These are phyloP conservation scores for Plectrocnemia conspersa DNA, from an alignment of 1,140 invertebrate genomes.

Conservation along the genomic window DNA sequence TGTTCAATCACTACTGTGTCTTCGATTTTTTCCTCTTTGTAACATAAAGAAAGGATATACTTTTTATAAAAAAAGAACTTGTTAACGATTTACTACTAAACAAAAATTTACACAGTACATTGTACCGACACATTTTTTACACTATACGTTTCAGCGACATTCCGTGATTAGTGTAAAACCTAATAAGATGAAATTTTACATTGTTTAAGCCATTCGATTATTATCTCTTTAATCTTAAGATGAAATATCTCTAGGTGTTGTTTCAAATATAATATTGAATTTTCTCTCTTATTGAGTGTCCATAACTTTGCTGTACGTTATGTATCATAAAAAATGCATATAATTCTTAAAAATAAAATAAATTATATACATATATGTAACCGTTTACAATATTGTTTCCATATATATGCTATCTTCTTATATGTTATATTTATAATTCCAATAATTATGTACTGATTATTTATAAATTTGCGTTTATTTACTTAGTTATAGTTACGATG, in stretches of 20 bases:
- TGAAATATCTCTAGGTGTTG: conserved; percentile 34
- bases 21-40: conserved; percentile 23
- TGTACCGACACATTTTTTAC: too few species aligned
- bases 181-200: conserved; percentile 12
- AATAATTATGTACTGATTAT: too few species aligned
- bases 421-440: too few species aligned
- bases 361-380: conserved; percentile 26
- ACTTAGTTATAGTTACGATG: too few species aligned
- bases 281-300: conserved; percentile 32
- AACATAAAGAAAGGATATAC: too few species aligned
- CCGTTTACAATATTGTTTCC: too few species aligned
- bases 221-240: conserved; percentile 12
- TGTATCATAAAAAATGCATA: conserved; percentile 33
- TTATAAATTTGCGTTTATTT: too few species aligned
- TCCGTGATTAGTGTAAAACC: conserved; percentile 3
- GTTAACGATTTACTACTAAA: too few species aligned
- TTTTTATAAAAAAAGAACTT: too few species aligned
- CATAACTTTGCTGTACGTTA: conserved; percentile 28
- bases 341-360: conserved; percentile 17
- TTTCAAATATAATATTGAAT: conserved; percentile 31
- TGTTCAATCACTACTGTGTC: conserved; percentile 27
- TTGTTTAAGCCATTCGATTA: conserved; percentile 14
- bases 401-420: too few species aligned
- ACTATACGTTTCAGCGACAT: conserved; percentile 6
- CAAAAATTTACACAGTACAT: too few species aligned